Conservation (phyloP, 2,113 vertebrate genomes). For the Enhydra lutris region DNA sequence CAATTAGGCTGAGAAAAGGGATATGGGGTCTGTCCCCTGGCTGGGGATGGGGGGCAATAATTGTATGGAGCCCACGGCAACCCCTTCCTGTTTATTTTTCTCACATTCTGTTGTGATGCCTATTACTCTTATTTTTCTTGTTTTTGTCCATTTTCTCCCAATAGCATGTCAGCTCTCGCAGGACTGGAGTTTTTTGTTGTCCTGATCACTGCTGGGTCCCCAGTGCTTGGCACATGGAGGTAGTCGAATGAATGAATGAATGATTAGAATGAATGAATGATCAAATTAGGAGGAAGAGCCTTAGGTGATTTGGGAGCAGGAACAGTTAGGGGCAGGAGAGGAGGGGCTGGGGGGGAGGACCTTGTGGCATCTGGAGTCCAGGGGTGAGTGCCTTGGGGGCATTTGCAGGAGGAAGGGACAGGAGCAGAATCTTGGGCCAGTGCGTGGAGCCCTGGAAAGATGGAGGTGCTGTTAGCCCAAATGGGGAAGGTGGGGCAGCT, state of each 20-base stretch:
- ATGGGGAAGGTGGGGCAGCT: neutral
- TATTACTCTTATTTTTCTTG: neutral
- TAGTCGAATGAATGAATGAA: no score
- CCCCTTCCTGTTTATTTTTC: neutral
- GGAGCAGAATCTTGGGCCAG: neutral
- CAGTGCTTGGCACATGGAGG: neutral
- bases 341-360: rapidly evolving
- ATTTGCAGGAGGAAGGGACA: neutral
- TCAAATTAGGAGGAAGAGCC: neutral
- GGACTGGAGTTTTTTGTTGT: neutral
- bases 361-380: no score
- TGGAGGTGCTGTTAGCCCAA: neutral
- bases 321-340: neutral
- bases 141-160: neutral
- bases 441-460: neutral
- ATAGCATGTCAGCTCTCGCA: neutral
- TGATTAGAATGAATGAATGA: neutral
- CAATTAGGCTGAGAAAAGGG: neutral
- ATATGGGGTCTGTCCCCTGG: neutral
- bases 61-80: neutral
- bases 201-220: neutral
- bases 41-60: rapidly evolving
- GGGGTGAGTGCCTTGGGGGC: neutral
- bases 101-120: neutral
- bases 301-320: neutral